Evolutionary conservation across 2,113 vertebrate genomes (phyloP).

Genomic region (Erinaceus europaeus): DNA sequence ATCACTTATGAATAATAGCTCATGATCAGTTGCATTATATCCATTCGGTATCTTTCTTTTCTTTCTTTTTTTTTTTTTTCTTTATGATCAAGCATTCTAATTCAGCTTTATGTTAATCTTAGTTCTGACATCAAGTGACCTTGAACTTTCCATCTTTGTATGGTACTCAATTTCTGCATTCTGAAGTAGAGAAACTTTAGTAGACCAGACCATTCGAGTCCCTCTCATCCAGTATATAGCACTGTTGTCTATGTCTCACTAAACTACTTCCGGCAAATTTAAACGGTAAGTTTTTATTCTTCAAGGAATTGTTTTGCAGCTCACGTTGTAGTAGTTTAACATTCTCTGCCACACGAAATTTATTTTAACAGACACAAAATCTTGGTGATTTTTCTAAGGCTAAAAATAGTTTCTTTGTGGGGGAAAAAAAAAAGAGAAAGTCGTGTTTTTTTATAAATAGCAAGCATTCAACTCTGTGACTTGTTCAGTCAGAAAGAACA

Average conservation of each 20-base stretch:
- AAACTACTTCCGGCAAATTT: not conserved
- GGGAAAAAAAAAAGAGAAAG: slow-evolving; percentile 35
- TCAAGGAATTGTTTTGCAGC: not conserved
- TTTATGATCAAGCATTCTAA: not conserved
- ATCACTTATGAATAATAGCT: not conserved
- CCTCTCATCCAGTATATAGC: not conserved
- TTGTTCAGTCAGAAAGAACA: slow-evolving; percentile 51
- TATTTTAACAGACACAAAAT: slow-evolving; percentile 57
- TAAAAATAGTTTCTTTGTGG: slow-evolving; percentile 62
- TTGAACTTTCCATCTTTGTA: not conserved
- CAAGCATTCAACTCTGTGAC: slow-evolving; percentile 35
- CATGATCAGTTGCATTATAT: not conserved
- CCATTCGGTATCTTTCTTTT: not conserved
- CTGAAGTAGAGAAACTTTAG: not conserved
- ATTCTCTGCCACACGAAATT: slow-evolving; percentile 35
- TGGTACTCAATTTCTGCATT: not conserved
- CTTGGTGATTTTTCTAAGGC: slow-evolving; percentile 59
- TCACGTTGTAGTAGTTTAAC: not conserved
- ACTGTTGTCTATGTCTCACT: not conserved
- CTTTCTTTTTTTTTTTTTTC: not conserved
- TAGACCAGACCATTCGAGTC: not conserved
- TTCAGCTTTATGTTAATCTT: not conserved
- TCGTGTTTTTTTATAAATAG: slow-evolving; percentile 71
- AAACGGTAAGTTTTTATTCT: slow-evolving; percentile 18
- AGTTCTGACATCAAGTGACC: not conserved